Evolutionary conservation across 2,113 vertebrate genomes (phyloP).

Genomic region (Pachycephala philippinensis): DNA sequence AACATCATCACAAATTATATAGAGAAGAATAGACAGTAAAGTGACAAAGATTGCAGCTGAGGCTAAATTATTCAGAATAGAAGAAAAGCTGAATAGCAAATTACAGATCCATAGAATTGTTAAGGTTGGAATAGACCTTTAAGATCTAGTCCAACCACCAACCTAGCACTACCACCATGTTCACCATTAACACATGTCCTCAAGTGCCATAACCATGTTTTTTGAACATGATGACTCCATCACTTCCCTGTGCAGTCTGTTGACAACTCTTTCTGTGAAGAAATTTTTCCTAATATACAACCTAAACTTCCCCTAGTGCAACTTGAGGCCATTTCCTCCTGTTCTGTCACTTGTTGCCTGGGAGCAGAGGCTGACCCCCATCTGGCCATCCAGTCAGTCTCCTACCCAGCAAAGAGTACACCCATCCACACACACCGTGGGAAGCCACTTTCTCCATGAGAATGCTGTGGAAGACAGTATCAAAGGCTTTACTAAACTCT

Average conservation of each 20-base stretch:
- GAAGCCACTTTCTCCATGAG: not conserved
- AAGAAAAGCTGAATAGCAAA: not conserved
- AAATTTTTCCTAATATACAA: not conserved
- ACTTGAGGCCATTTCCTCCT: not conserved
- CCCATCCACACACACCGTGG: not conserved
- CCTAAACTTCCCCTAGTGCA: not conserved
- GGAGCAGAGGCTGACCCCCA: not conserved
- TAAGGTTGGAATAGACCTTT: not conserved
- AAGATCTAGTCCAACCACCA: not conserved
- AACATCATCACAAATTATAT: not conserved
- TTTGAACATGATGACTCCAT: not conserved
- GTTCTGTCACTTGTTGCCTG: not conserved
- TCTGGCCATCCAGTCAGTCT: not conserved
- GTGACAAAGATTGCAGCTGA: not conserved
- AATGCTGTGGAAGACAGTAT: not conserved
- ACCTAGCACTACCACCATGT: not conserved
- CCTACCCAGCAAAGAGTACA: not conserved
- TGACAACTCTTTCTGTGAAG: not conserved
- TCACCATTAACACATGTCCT: not conserved
- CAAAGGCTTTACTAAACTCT: not conserved
- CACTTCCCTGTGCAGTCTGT: not conserved
- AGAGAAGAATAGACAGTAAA: not conserved
- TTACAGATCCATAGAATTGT: not conserved
- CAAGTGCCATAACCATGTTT: not conserved
- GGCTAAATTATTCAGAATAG: not conserved